A percentile compares a stretch with the other conserved stretches of the same genome.
These are phyloP conservation scores for Aphelocoma coerulescens DNA, from an alignment of 2,113 vertebrate species.

Conservation along the genomic window DNA sequence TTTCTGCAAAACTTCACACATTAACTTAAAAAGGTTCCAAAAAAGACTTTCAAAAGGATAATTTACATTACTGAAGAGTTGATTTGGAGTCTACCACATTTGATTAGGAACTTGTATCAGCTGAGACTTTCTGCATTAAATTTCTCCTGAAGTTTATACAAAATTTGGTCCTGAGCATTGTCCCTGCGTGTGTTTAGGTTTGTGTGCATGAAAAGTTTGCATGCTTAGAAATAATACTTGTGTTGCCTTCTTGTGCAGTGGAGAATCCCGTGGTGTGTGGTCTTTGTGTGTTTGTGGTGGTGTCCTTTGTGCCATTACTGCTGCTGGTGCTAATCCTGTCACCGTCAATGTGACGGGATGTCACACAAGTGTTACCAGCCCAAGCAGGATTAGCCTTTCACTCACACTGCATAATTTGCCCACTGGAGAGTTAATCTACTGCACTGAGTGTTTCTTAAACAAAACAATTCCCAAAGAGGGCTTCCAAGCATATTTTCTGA, in stretches of 20 bases:
- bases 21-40: conserved; percentile 57
- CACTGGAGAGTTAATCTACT: not conserved
- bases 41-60: conserved; percentile 60
- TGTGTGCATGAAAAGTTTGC: not conserved
- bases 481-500: not conserved
- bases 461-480: not conserved
- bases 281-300: not conserved
- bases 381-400: not conserved
- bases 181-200: not conserved
- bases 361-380: not conserved
- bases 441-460: not conserved
- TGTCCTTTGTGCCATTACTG: not conserved
- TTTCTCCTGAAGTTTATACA: not conserved
- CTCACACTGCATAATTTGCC: not conserved
- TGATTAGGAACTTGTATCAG: conserved; percentile 50
- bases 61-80: conserved; percentile 62
- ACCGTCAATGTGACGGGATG: not conserved
- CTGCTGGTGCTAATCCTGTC: not conserved
- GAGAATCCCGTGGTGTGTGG: not conserved
- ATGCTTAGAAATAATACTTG: not conserved
- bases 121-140: not conserved
- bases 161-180: not conserved
- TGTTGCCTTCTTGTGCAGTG: not conserved
- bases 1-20: conserved; percentile 55
- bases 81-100: conserved; percentile 50